Base-by-base conservation (phyloP, 1,140 invertebrate genomes). In the Bombus soroeensis region DNA sequence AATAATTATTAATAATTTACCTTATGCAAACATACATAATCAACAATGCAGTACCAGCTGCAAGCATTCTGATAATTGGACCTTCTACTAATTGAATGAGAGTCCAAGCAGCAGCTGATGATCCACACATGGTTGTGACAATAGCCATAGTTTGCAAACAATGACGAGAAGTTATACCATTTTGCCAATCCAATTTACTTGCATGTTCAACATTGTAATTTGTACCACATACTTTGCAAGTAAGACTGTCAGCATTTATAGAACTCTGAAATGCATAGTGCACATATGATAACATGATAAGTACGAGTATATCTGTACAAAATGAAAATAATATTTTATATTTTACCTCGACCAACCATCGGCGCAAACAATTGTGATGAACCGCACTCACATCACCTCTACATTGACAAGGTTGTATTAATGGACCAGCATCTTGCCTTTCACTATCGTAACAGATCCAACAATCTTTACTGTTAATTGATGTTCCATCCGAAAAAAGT, bases 381-480 rank as follows among this genome's bases (percentile, higher is more conserved):
- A 98, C 98, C 57, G 97, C 97, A 41, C 97, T 97, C 18, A 99
- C 97, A 94, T 99, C 98, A 6, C 98, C 98, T 81, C 97, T 97
- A 94, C 98, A 99, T 72, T 97, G 96, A 92, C 98, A 99, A 2
- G 98, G 98, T 87, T 98, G 97, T 93, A 99, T 99, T 41, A 99
- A 95, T 9, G 97, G 97, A 34, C 97, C 97, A 79, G 95, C 95
- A 93, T 98, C 98, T 6, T 96, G 96, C 81, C 97, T 96, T 12
- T 98, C 97, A 79, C 95, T 96, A 94, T 99, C 98, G 92, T 99
- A 99, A 94, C 98, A 99, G 91, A 99, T 99, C 98, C 98, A 99
- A 95, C 98, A 99, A 92, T 98, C 98, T 75, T 95, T 94, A 68
- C 93, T 96, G 89, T 91, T 96, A 28, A 94, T 90, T 12, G 94